These are phyloP conservation scores for Lycocorax pyrrhopterus DNA, from an alignment of 2,113 vertebrate genomes.

Conservation along the genomic window DNA sequence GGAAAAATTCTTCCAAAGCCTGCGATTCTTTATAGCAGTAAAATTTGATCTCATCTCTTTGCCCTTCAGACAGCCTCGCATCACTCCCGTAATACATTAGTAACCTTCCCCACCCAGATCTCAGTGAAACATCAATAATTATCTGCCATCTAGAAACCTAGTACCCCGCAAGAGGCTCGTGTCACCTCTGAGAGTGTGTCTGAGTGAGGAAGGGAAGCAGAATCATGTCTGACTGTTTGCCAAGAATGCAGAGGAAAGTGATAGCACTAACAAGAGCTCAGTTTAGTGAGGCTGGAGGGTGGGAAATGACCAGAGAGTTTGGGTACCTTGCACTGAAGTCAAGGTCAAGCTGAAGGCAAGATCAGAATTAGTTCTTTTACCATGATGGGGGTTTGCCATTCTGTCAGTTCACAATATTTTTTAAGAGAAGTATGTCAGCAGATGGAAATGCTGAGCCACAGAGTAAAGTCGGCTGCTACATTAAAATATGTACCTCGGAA, in stretches of 20 bases:
- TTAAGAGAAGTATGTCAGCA: neutral
- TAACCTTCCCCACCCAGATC: neutral
- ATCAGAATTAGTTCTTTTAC: neutral
- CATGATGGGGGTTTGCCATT: neutral
- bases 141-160: neutral
- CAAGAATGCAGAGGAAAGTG: neutral
- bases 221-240: neutral
- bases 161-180: neutral
- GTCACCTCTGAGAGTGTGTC: conserved; percentile 1
- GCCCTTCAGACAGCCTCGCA: neutral
- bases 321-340: neutral
- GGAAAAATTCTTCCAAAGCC: neutral
- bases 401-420: neutral
- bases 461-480: neutral
- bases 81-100: neutral
- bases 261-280: neutral
- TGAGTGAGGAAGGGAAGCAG: neutral
- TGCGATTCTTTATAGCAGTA: neutral
- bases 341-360: neutral
- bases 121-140: conserved; percentile 21
- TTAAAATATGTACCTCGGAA: neutral
- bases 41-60: neutral
- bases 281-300: neutral
- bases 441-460: neutral
- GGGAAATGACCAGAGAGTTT: neutral